These are phyloP conservation scores for Agonopterix alstromeriana DNA, from an alignment of 2,888 invertebrate genomes.

Conservation along the genomic window DNA sequence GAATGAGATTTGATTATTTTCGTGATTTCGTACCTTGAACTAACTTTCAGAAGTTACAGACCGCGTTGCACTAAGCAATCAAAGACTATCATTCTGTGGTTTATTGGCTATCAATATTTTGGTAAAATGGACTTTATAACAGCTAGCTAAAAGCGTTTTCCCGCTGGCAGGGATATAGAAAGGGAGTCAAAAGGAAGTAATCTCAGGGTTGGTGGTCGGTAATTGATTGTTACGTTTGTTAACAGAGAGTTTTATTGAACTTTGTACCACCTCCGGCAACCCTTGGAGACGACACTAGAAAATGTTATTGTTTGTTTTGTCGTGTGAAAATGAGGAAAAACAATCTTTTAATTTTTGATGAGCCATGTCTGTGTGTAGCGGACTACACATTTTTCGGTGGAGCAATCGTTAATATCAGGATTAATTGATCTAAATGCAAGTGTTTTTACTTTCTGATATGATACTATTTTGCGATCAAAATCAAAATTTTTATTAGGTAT, in stretches of 20 bases:
- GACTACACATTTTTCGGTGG: no score
- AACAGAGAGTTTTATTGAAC: conserved; percentile 32
- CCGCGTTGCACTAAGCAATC: conserved; percentile 11
- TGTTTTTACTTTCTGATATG: no score
- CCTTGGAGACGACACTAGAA: background rate
- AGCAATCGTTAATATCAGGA: no score
- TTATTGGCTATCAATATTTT: no score
- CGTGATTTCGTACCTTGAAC: no score
- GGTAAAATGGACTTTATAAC: no score
- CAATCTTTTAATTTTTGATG: background rate
- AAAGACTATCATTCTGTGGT: background rate
- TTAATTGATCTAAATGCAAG: no score
- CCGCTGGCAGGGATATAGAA: no score
- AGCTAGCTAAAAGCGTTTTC: no score
- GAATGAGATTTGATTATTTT: no score
- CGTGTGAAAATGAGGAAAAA: background rate
- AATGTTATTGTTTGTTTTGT: conserved; percentile 9
- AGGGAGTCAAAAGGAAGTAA: conserved; percentile 21
- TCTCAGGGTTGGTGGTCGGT: conserved; percentile 27
- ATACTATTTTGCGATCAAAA: no score
- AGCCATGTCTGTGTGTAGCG: background rate
- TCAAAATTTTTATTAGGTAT: no score
- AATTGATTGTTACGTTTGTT: conserved; percentile 49
- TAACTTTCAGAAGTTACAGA: background rate
- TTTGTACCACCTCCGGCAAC: conserved; percentile 1